Evolutionary conservation across 1,140 invertebrate genomes (phyloP).

Genomic region (Drosophila hydei): DNA sequence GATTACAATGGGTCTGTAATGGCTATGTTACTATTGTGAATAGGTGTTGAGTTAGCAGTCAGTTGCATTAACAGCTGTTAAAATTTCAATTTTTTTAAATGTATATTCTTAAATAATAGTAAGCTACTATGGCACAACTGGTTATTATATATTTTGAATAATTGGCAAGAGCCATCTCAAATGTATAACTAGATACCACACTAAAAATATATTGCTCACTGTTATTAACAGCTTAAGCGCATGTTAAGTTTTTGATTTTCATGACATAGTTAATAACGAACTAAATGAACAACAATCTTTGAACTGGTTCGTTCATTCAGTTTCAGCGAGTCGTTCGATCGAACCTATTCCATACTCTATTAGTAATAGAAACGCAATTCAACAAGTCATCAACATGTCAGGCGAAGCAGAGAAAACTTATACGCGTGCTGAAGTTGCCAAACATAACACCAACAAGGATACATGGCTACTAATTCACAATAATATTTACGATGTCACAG

Average conservation of each 20-base stretch:
- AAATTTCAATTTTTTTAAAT: neutral
- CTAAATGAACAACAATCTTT: slow-evolving; percentile 1
- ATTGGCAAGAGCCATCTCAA: neutral
- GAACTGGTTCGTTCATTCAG: slow-evolving; percentile 15
- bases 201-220: neutral
- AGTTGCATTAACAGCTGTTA: neutral
- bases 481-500: slow-evolving; percentile 89
- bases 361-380: slow-evolving; percentile 56
- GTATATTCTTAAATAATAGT: too few relatives aligned
- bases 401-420: slow-evolving; percentile 85
- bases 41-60: neutral
- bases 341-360: slow-evolving; percentile 21
- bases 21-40: neutral
- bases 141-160: neutral
- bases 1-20: neutral
- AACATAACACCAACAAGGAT: slow-evolving; percentile 86
- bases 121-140: neutral
- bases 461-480: slow-evolving; percentile 90
- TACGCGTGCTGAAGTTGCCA: slow-evolving; percentile 87
- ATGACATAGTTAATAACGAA: slow-evolving; percentile 8
- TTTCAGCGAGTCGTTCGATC: slow-evolving; percentile 24
- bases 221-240: slow-evolving; percentile 1
- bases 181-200: too few relatives aligned
- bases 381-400: slow-evolving; percentile 78
- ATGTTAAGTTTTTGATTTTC: neutral